Base-by-base conservation (phyloP, 2,113 vertebrate species). In the Phalacrocorax brasilianus region DNA sequence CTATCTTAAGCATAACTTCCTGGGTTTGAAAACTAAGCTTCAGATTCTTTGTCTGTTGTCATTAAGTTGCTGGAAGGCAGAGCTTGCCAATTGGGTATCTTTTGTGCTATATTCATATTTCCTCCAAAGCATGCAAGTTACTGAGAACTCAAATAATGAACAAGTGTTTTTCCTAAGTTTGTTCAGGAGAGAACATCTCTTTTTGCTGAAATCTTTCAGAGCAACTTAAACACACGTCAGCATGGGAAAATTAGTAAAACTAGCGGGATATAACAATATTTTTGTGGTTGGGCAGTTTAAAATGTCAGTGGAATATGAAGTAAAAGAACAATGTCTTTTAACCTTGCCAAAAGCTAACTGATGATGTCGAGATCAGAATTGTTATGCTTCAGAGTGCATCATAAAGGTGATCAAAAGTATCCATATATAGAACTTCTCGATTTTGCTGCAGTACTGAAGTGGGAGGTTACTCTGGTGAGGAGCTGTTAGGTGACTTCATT, bases 391-490 rank as follows among this genome's bases (percentile, higher is more conserved):
- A 11, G 33, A 22, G 33, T 27, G 23, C 9, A 2, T 53, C 40
- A 13, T 47, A 50, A n/a, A 72, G 59, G 21, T 79, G 33, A 74
- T 35, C 45, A 30, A 2, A 28, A 35, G 17, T 16, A 11, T 40
- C 20, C 11, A 3, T 13, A 2, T 11, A 2, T 12, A 21, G 8
- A 70, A 19, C 0, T 2, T 40, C 23, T 32, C 26, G 7, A 3
- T 55, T 71, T 33, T 66, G 42, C 44, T 65, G 3, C 0, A 0
- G 0, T n/a, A 24, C 58, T 32, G 14, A 15, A 22, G 14, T 12
- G 32, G 32, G 18, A 55, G 23, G 22, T 59, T 42, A 18, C 33
- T 30, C 19, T 58, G 10, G 1, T 61, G 40, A 33, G 45, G 30
- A 58, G 23, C 45, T 3, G 1, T 16, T 35, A 7, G 30, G 19